phyloP scores from a whole-genome alignment of 2,113 vertebrate species.

The Nycticebus coucang region DNA sequence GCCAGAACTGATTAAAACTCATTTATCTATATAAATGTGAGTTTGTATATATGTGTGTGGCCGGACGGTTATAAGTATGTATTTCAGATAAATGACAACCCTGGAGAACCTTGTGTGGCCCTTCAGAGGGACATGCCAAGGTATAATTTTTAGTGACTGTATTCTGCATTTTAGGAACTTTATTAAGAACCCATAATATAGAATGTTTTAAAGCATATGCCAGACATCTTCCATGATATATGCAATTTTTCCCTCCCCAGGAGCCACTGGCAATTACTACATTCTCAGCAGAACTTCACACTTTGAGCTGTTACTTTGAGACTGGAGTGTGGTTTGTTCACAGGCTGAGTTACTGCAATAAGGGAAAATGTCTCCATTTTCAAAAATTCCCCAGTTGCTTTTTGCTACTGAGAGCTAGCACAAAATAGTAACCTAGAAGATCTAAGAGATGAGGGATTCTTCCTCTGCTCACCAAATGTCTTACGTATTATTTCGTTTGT shows the following conservation, averaged over 20 bases:
- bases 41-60: no score
- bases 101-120: not conserved
- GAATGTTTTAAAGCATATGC: not conserved
- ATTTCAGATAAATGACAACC: not conserved
- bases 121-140: not conserved
- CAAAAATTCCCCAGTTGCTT: not conserved
- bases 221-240: not conserved
- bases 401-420: not conserved
- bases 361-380: not conserved
- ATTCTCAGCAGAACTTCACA: not conserved
- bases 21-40: accelerated
- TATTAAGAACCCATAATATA: not conserved
- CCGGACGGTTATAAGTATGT: no score
- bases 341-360: not conserved
- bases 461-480: not conserved
- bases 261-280: not conserved
- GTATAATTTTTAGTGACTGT: no score
- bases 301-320: not conserved
- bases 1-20: not conserved
- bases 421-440: accelerated
- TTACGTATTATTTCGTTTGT: accelerated
- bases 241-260: not conserved
- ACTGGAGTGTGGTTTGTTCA: not conserved
- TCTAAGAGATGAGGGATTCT: accelerated
- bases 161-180: not conserved